Evolutionary conservation across 2,888 invertebrate genomes (phyloP), one percentile per base, ranked within the genome.

Genomic region (Gymnocheta viridis): DNA sequence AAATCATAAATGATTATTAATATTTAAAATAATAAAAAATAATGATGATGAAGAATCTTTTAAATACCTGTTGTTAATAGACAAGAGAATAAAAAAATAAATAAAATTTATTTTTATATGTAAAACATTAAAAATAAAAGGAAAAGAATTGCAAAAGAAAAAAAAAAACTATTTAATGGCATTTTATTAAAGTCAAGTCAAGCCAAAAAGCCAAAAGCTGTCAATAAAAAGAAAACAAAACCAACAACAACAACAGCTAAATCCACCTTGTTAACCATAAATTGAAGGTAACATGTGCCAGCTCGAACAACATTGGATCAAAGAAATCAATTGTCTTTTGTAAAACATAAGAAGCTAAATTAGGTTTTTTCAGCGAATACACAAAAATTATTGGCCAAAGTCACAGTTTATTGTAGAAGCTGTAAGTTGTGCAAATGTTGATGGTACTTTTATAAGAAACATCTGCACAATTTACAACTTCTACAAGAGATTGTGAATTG

Each of bases 101-200:
- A 62, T 27, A 24, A 17, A 56, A 56, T 1, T 24, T n/a, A n/a
- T 24, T 51, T 58, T n/a, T n/a, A 41, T 22, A 60, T 14, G 12
- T 32, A 29, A 47, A 27, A 47, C 22, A 22, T 19, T 47, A n/a
- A 66, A 66, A 66, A 58, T 14, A 38, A 69, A 51, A 51, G 6
- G 29, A 17, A 54, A 51, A 54, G 24, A n/a, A 32, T 38, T 24
- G 54, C 22, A 67, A 54, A 54, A 64, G 17, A 27, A 41, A n/a
- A n/a, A n/a, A n/a, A n/a, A n/a, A n/a, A n/a, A n/a, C n/a, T n/a
- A 41, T 62, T 19, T 49, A 12, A 10, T 12, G 38, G 9, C 12
- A 38, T 17, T 66, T 76, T 19, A 51, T 54, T 64, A 47, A 54
- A 64, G 49, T 17, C 47, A 66, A 82, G 62, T 35, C 10, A 4